Conservation (phyloP, 2,113 vertebrate genomes). For the Oenanthe melanoleuca region DNA sequence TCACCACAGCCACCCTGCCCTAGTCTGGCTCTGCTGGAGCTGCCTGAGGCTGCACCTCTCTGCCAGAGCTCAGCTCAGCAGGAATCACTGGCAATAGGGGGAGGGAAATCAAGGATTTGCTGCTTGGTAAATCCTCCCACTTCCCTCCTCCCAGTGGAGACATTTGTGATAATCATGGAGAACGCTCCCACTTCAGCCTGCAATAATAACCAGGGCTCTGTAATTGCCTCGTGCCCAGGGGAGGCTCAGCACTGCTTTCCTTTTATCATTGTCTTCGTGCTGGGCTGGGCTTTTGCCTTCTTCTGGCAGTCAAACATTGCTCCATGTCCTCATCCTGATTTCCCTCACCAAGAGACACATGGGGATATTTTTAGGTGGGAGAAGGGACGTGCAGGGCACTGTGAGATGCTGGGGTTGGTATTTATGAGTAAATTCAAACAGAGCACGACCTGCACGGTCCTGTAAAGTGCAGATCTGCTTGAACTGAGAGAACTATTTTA, state of each 20-base stretch:
- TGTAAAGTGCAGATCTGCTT: neutral
- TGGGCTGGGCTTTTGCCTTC: neutral
- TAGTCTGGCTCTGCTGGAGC: neutral
- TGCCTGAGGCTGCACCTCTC: neutral
- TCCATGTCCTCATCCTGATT: neutral
- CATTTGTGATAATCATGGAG: conserved; percentile 36
- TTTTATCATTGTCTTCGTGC: neutral
- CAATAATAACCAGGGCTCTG: neutral
- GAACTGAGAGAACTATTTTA: neutral
- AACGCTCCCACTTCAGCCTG: conserved; percentile 2
- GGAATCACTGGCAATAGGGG: neutral
- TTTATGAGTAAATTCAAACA: neutral
- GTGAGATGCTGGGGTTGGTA: neutral
- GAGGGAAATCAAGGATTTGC: neutral
- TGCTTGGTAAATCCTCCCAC: conserved; percentile 51
- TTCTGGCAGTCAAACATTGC: neutral
- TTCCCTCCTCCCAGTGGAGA: conserved; percentile 17
- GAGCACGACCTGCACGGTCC: neutral
- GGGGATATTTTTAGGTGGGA: neutral
- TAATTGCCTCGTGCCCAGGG: conserved; percentile 30
- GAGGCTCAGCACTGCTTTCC: neutral
- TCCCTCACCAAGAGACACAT: neutral
- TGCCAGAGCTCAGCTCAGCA: neutral
- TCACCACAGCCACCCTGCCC: neutral
- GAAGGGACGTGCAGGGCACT: neutral